A percentile compares a stretch with the other conserved stretches of the same genome.
phyloP scores from a whole-genome alignment of 2,888 invertebrate genomes.

The Dendrolimus houi region DNA sequence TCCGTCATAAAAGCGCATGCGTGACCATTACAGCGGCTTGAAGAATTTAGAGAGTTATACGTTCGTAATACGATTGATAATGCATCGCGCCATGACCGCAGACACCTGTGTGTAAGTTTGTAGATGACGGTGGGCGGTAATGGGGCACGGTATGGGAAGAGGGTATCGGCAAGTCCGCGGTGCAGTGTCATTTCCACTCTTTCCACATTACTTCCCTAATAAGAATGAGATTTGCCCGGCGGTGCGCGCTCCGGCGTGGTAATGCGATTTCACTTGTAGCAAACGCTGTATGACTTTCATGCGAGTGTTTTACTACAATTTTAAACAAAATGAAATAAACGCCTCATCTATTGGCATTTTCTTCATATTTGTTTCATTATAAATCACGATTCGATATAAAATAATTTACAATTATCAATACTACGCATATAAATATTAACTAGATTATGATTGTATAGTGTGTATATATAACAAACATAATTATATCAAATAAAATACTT shows the following conservation, averaged over 20 bases:
- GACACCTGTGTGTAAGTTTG: conserved; percentile 64
- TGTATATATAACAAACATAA: too few species aligned
- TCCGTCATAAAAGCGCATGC: conserved; percentile 3
- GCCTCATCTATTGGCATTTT: too few species aligned
- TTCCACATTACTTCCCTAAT: conserved; percentile 66
- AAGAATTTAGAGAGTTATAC: background rate
- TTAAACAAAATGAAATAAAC: background rate
- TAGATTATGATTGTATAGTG: too few species aligned
- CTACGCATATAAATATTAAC: too few species aligned
- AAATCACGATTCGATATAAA: too few species aligned
- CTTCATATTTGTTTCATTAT: too few species aligned
- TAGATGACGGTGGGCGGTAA: conserved; percentile 7
- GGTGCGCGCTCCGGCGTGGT: conserved; percentile 9
- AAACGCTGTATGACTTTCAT: conserved; percentile 12
- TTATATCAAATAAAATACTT: too few species aligned
- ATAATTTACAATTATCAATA: too few species aligned
- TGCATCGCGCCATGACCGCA: conserved; percentile 14
- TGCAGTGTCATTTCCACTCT: conserved; percentile 73
- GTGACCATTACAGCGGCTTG: conserved; percentile 27
- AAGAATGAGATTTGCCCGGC: conserved; percentile 63
- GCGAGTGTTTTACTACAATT: too few species aligned
- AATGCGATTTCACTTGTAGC: conserved; percentile 34
- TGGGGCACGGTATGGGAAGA: background rate
- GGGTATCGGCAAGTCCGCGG: conserved; percentile 64
- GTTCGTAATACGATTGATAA: background rate